Evolutionary conservation across 2,888 invertebrate species (phyloP).

Genomic region (Trissolcus brochymenae): DNA sequence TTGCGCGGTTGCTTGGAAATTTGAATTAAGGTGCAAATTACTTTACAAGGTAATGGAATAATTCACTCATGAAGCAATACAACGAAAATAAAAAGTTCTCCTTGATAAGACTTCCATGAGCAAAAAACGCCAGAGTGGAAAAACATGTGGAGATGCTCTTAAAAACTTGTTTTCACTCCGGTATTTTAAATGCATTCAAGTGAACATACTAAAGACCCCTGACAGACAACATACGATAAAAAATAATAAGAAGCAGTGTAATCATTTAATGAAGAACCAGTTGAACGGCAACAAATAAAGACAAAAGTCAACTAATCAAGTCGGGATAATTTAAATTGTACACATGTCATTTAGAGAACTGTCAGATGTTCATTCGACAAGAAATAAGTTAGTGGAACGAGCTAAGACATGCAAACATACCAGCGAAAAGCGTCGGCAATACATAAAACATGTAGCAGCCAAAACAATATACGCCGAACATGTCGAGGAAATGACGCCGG

Average conservation of each 20-base stretch:
- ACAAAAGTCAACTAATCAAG: constrained; percentile 8
- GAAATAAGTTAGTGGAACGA: constrained; percentile 36
- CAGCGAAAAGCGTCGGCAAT: constrained; percentile 32
- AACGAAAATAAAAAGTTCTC: neutral
- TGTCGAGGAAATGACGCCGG: constrained; percentile 44
- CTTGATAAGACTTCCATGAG: too few relatives aligned
- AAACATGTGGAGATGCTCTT: too few relatives aligned
- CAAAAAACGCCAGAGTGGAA: too few relatives aligned
- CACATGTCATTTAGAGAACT: constrained; percentile 14
- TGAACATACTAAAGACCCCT: neutral
- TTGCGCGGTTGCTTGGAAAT: neutral
- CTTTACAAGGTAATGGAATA: neutral
- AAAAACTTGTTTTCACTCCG: too few relatives aligned
- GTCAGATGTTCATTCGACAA: constrained; percentile 39
- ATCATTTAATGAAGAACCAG: neutral
- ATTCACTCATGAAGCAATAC: neutral
- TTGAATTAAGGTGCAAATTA: neutral
- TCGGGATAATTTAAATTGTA: neutral
- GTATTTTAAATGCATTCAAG: too few relatives aligned
- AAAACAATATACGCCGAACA: constrained; percentile 44
- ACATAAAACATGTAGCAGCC: constrained; percentile 44
- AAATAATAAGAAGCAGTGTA: neutral
- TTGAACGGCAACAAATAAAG: constrained; percentile 10
- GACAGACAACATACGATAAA: neutral
- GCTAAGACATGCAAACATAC: constrained; percentile 41